Conservation (phyloP, 92 coral and sea anemone species). For the Paragorgia papillata region DNA sequence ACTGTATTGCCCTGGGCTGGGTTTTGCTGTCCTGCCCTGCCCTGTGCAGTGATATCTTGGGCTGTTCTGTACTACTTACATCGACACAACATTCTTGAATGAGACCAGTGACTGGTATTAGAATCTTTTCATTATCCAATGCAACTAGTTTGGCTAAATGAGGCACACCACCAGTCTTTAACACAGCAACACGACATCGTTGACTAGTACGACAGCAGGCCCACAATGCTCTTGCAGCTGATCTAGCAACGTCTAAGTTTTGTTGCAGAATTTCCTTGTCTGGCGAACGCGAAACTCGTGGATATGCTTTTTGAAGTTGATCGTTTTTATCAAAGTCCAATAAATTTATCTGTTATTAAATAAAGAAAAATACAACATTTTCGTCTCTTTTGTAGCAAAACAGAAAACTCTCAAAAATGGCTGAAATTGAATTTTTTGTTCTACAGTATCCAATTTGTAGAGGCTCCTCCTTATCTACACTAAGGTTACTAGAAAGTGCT, state of each 20-base stretch:
- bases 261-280: background rate
- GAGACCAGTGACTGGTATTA: constrained; percentile 84
- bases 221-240: constrained; percentile 93
- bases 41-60: too few relatives aligned
- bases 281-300: background rate
- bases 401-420: too few relatives aligned
- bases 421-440: too few relatives aligned
- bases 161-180: constrained; percentile 86
- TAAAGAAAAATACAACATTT: too few relatives aligned
- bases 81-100: constrained; percentile 93
- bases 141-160: constrained; percentile 73
- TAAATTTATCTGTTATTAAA: constrained; percentile 79
- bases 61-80: too few relatives aligned
- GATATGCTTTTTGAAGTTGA: constrained; percentile 13
- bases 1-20: too few relatives aligned
- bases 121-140: constrained; percentile 73
- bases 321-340: constrained; percentile 59
- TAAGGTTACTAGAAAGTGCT: too few relatives aligned
- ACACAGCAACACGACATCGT: constrained; percentile 81
- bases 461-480: too few relatives aligned
- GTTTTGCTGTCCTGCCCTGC: too few relatives aligned
- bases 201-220: constrained; percentile 86
- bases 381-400: too few relatives aligned
- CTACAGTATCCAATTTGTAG: too few relatives aligned
- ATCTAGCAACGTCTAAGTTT: constrained; percentile 75